phyloP scores from a whole-genome alignment of 2,113 vertebrate genomes.

The Gymnobelideus leadbeateri region DNA sequence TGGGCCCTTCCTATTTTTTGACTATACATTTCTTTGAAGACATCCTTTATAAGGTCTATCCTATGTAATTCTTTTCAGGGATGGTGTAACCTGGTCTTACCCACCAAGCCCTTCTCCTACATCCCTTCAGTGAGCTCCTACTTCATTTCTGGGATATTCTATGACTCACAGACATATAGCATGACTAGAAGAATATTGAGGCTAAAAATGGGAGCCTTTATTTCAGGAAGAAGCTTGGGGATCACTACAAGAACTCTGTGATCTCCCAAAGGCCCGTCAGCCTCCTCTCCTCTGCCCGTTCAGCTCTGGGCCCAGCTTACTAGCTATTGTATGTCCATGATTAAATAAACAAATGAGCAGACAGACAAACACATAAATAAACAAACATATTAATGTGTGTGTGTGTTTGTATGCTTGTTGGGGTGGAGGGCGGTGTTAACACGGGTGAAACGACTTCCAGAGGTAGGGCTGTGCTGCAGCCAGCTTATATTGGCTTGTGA shows the following conservation, averaged over 20 bases:
- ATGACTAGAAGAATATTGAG: background rate
- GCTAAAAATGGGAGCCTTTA: background rate
- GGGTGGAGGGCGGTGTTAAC: no score
- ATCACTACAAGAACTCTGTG: background rate
- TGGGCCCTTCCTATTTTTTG: background rate
- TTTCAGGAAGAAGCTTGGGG: background rate
- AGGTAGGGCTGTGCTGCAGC: background rate
- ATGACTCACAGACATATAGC: background rate
- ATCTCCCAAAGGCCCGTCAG: background rate
- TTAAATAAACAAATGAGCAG: background rate
- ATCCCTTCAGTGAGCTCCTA: background rate
- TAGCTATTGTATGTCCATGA: background rate
- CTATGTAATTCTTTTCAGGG: background rate
- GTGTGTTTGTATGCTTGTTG: background rate
- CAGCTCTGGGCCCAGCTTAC: background rate
- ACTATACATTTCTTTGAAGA: background rate
- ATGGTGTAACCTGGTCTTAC: background rate
- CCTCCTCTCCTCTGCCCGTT: background rate
- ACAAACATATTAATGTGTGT: background rate
- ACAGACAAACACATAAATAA: background rate
- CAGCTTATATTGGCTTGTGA: background rate
- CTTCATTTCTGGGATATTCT: background rate
- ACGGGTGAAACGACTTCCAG: background rate
- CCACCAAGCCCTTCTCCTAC: background rate
- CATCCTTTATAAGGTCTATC: background rate